These are phyloP conservation scores for Nemurella pictetii DNA, from an alignment of 2,888 invertebrate genomes.

Conservation along the genomic window DNA sequence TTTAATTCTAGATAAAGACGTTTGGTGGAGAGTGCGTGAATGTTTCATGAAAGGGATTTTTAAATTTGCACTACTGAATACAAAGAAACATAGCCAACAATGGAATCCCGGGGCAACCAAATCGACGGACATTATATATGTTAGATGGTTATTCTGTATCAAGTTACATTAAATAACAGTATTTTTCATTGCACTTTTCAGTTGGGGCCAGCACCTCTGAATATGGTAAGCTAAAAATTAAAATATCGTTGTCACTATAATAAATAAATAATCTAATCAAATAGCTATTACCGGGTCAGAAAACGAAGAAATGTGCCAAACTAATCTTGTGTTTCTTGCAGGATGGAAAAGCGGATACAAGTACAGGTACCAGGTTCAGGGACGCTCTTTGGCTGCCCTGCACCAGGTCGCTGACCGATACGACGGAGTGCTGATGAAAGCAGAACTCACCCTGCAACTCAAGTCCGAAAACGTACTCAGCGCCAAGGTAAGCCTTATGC, in stretches of 20 bases:
- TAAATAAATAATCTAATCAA: neutral
- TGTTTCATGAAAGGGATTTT: too few species aligned
- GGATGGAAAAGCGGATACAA: conserved; percentile 23
- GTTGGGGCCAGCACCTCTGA: conserved; percentile 27
- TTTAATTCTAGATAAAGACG: too few species aligned
- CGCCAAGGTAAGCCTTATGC: conserved; percentile 41
- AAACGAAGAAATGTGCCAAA: too few species aligned
- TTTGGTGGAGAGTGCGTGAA: too few species aligned
- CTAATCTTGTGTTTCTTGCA: neutral
- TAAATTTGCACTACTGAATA: too few species aligned
- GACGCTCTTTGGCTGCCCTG: conserved; percentile 63
- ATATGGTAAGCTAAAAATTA: conserved; percentile 16
- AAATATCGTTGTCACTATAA: neutral
- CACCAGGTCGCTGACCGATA: conserved; percentile 60
- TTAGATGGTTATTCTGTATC: too few species aligned
- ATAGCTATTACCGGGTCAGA: too few species aligned
- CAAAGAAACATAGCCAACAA: too few species aligned
- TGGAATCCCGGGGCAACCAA: too few species aligned
- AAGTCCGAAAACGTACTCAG: conserved; percentile 40
- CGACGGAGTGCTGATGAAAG: conserved; percentile 59
- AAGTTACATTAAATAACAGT: too few species aligned
- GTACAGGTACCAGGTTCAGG: conserved; percentile 48
- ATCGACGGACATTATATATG: too few species aligned
- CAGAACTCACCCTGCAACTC: conserved; percentile 59
- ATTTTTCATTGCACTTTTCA: too few species aligned